A percentile compares a stretch with the other conserved stretches of the same genome.
phyloP scores from a whole-genome alignment of 2,888 invertebrate species.

The Dicyrtoma fusca region DNA sequence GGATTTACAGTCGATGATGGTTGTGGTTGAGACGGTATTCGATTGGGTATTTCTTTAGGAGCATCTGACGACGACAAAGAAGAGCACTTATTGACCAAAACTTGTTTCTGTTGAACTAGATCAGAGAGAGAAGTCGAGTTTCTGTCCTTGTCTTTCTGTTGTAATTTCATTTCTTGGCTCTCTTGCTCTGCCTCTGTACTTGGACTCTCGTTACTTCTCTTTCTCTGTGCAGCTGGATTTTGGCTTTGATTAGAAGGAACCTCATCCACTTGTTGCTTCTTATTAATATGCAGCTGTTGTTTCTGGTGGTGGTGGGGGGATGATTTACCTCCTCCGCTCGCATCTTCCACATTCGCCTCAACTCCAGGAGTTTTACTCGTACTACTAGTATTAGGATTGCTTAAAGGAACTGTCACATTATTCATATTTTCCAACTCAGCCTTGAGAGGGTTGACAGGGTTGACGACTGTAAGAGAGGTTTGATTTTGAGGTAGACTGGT shows the following conservation, averaged over 20 bases:
- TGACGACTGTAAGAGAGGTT: no score
- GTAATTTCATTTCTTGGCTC: background rate
- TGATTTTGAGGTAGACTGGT: no score
- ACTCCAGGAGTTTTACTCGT: no score
- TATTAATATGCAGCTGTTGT: background rate
- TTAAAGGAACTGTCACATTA: no score
- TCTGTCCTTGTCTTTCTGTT: background rate
- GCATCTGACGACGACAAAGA: background rate
- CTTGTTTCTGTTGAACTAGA: conserved; percentile 18
- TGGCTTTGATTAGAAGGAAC: background rate
- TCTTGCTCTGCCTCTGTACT: background rate
- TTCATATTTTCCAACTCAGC: no score
- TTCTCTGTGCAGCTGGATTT: background rate
- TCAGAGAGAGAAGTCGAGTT: conserved; percentile 29
- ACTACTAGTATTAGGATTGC: no score
- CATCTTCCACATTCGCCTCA: no score
- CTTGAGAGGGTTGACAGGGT: no score
- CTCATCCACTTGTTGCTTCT: background rate
- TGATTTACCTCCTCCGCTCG: no score
- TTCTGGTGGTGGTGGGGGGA: background rate
- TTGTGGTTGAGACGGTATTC: conserved; percentile 13
- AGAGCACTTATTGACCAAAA: conserved; percentile 28
- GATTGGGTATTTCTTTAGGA: background rate
- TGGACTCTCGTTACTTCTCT: background rate
- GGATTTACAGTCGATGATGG: background rate